These are phyloP conservation scores for Idaea dimidiata DNA, from an alignment of 2,888 invertebrate species.

Conservation along the genomic window DNA sequence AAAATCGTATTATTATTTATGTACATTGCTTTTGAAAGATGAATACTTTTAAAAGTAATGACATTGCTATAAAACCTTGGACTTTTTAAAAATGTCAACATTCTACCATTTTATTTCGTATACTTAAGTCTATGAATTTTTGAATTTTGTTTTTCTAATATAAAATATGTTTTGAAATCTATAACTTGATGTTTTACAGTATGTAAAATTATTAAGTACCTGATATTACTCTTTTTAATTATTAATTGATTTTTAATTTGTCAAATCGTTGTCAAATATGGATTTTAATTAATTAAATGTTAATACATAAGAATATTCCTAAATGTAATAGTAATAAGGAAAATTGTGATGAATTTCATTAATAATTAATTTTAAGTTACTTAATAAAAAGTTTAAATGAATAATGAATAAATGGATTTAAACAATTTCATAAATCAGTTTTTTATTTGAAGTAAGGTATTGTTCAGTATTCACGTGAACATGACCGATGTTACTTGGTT, in stretches of 20 bases:
- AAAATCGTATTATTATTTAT: no score
- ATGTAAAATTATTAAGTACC: not conserved
- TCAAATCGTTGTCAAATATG: not conserved
- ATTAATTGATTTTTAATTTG: not conserved
- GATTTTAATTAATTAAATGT: not conserved
- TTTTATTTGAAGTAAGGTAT: no score
- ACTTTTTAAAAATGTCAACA: not conserved
- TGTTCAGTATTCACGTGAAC: no score
- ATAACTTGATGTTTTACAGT: not conserved
- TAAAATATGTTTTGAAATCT: not conserved
- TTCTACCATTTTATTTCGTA: no score
- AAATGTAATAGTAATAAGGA: not conserved
- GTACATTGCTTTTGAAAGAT: not conserved
- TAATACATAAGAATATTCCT: not conserved
- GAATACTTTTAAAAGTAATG: not conserved
- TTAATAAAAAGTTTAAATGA: not conserved
- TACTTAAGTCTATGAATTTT: no score
- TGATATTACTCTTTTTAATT: not conserved
- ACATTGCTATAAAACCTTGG: not conserved
- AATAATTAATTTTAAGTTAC: not conserved
- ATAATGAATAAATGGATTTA: not conserved
- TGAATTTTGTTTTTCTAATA: no score
- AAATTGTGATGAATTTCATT: not conserved
- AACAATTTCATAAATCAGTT: no score
- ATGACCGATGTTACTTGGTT: no score